These are phyloP conservation scores for Sternotherus odoratus DNA, from an alignment of 2,797 vertebrate species.

Conservation along the genomic window DNA sequence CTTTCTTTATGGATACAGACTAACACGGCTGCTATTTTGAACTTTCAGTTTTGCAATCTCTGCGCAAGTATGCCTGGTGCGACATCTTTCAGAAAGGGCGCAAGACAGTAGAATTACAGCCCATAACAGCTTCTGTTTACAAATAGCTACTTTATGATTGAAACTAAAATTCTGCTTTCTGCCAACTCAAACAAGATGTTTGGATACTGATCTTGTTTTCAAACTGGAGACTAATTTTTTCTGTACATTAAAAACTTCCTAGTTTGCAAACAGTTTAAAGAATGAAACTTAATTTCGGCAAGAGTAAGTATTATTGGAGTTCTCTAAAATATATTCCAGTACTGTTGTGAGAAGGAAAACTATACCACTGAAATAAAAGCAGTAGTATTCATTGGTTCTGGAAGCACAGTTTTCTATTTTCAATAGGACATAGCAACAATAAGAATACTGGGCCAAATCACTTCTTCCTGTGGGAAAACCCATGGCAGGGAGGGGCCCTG, in stretches of 20 bases:
- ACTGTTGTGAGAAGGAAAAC: constrained; percentile 1
- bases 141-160: background rate
- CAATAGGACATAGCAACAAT: constrained; percentile 76
- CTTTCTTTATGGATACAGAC: too few relatives aligned
- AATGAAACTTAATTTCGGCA: accelerated
- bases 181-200: background rate
- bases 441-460: constrained; percentile 71
- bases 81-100: background rate
- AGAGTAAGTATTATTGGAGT: background rate
- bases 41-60: background rate
- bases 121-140: background rate
- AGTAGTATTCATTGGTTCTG: constrained; percentile 37
- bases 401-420: constrained; percentile 66
- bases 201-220: background rate
- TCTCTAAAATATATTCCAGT: background rate
- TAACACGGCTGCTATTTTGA: too few relatives aligned
- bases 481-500: constrained; percentile 29
- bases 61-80: background rate
- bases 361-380: constrained; percentile 48
- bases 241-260: background rate
- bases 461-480: constrained; percentile 77
- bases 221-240: background rate
- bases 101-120: background rate
- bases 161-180: background rate
- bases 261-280: background rate